Evolutionary conservation across 1,140 invertebrate species (phyloP).

Genomic region (Plutomurus gul): DNA sequence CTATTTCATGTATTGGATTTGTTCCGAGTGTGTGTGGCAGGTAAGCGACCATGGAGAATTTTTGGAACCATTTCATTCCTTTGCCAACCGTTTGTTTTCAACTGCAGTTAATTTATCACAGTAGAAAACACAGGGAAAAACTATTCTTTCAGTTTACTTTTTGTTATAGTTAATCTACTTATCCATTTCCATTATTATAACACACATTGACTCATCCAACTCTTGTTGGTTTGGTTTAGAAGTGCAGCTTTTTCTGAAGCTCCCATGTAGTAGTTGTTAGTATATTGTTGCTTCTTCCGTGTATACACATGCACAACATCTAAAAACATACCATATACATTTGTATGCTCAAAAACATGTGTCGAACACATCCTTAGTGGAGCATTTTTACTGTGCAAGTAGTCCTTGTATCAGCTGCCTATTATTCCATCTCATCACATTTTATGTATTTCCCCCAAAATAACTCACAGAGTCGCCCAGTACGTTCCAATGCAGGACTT

Average conservation of each 20-base stretch:
- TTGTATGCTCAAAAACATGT: not conserved
- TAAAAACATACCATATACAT: not conserved
- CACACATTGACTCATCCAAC: not conserved
- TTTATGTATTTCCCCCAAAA: not conserved
- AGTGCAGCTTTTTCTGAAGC: not conserved
- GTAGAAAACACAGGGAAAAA: not conserved
- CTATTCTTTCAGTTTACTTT: not conserved
- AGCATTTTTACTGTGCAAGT: not conserved
- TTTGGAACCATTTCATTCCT: not conserved
- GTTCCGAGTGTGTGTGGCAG: not conserved
- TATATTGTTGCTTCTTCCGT: not conserved
- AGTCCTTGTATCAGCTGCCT: not conserved
- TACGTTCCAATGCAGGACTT: not conserved
- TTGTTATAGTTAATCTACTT: not conserved
- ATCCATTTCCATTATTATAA: not conserved
- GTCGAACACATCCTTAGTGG: not conserved
- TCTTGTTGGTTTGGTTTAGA: not conserved
- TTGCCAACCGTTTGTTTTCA: not conserved
- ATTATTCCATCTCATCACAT: conserved; percentile 8
- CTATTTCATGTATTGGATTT: not conserved
- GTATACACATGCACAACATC: no score
- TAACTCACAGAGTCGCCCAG: not conserved
- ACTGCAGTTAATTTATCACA: conserved; percentile 11
- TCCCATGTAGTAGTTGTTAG: not conserved
- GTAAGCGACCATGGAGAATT: not conserved